phyloP scores from a whole-genome alignment of 2,113 vertebrate genomes.

The Alouatta palliata region DNA sequence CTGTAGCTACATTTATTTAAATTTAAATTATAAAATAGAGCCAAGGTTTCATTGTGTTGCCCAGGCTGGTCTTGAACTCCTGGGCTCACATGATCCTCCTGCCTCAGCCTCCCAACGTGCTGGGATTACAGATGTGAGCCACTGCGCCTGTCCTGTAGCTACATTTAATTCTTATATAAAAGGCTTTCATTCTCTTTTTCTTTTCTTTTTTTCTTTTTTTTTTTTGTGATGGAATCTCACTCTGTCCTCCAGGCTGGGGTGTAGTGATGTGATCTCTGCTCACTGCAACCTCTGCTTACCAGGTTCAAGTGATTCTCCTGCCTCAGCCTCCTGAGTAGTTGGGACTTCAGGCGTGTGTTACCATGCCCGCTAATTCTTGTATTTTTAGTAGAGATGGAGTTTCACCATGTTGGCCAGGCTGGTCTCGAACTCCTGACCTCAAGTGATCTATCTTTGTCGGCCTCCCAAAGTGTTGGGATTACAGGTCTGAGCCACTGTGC shows the following conservation, averaged over 20 bases:
- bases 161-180: not conserved
- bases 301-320: not conserved
- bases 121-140: no score
- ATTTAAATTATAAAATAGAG: no score
- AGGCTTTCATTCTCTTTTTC: not conserved
- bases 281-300: not conserved
- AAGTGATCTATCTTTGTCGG: not conserved
- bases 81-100: no score
- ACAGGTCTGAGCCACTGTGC: not conserved
- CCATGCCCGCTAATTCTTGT: not conserved
- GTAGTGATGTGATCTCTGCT: not conserved
- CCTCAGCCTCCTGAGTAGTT: not conserved
- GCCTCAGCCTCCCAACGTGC: no score
- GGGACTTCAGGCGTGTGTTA: not conserved
- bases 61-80: no score
- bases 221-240: not conserved
- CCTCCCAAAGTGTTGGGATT: not conserved
- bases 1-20: not conserved
- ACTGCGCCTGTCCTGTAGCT: not conserved
- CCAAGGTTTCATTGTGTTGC: no score
- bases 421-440: not conserved
- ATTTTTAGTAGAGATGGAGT: not conserved
- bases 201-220: no score
- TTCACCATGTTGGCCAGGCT: not conserved
- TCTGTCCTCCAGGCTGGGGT: not conserved